phyloP scores from a whole-genome alignment of 2,888 invertebrate genomes.

The Chloroclystis v-ata region DNA sequence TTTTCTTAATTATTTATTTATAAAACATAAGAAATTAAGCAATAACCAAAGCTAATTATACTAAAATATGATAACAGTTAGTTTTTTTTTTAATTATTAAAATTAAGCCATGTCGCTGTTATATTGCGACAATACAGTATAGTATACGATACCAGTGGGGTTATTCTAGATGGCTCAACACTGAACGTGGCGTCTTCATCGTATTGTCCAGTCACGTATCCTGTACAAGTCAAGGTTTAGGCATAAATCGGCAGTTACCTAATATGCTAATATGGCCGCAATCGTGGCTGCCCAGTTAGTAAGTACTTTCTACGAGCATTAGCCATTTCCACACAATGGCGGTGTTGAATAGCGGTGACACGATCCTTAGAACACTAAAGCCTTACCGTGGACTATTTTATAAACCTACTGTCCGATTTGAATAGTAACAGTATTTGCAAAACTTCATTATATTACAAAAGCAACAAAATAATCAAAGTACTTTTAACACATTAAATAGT shows the following conservation, averaged over 20 bases:
- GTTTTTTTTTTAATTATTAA: too few relatives aligned
- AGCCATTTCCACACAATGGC: slow-evolving; percentile 64
- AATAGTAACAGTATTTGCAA: too few relatives aligned
- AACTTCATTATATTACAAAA: too few relatives aligned
- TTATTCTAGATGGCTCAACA: neutral
- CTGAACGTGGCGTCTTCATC: neutral
- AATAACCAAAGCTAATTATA: too few relatives aligned
- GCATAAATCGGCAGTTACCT: slow-evolving; percentile 49
- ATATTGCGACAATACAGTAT: too few relatives aligned
- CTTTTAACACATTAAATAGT: too few relatives aligned
- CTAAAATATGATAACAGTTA: too few relatives aligned
- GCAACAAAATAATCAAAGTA: too few relatives aligned
- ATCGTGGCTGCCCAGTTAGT: slow-evolving; percentile 61
- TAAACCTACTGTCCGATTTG: neutral
- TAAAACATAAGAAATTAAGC: too few relatives aligned
- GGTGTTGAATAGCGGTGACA: slow-evolving; percentile 42
- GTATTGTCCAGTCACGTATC: slow-evolving; percentile 22
- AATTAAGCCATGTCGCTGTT: too few relatives aligned
- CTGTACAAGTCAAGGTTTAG: slow-evolving; percentile 23
- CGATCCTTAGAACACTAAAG: slow-evolving; percentile 26
- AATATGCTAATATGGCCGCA: slow-evolving; percentile 59
- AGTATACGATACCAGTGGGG: neutral
- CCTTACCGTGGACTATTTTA: slow-evolving; percentile 7
- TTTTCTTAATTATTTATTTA: too few relatives aligned
- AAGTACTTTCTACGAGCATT: slow-evolving; percentile 57